Percentiles rank a stretch among this genome's conserved stretches.
phyloP scores from a whole-genome alignment of 2,113 vertebrate species.

The zebrafish (Danio rerio) region DNA sequence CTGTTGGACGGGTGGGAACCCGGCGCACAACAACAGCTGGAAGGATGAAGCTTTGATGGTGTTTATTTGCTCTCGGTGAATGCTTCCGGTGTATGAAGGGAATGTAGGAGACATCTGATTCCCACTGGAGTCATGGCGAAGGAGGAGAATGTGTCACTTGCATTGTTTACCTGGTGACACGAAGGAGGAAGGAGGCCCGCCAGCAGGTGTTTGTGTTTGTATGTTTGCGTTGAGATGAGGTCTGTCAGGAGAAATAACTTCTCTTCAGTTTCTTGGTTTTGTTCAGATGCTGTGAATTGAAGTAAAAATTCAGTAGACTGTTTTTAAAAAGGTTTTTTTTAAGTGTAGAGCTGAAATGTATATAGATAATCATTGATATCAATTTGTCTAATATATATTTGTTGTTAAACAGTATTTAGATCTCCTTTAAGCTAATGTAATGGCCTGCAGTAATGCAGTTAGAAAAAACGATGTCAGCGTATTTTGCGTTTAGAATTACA shows the following conservation, averaged over 20 bases:
- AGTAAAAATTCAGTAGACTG: background rate
- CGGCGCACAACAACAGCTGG: background rate
- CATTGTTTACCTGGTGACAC: conserved; percentile 46
- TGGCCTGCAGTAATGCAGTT: too few species aligned
- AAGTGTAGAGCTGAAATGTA: too few species aligned
- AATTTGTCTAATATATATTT: too few species aligned
- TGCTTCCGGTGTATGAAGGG: conserved; percentile 13
- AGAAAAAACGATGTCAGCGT: too few species aligned
- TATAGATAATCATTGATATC: too few species aligned
- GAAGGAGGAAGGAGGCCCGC: conserved; percentile 14
- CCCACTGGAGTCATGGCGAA: background rate
- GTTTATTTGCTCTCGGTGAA: conserved; percentile 8
- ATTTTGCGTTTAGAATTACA: too few species aligned
- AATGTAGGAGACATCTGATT: background rate
- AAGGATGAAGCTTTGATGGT: conserved; percentile 22
- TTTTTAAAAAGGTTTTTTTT: too few species aligned
- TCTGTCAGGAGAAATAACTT: background rate
- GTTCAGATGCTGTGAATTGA: background rate
- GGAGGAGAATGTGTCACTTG: conserved; percentile 51
- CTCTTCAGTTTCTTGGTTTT: background rate
- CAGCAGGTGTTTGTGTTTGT: conserved; percentile 34
- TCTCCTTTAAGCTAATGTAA: too few species aligned
- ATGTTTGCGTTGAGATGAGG: background rate
- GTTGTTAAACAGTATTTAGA: too few species aligned
- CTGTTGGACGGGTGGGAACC: conserved; percentile 32